Percentiles rank a stretch among this genome's conserved stretches.
phyloP scores from a whole-genome alignment of 2,113 vertebrate genomes.

The Cyprinodon variegatus region DNA sequence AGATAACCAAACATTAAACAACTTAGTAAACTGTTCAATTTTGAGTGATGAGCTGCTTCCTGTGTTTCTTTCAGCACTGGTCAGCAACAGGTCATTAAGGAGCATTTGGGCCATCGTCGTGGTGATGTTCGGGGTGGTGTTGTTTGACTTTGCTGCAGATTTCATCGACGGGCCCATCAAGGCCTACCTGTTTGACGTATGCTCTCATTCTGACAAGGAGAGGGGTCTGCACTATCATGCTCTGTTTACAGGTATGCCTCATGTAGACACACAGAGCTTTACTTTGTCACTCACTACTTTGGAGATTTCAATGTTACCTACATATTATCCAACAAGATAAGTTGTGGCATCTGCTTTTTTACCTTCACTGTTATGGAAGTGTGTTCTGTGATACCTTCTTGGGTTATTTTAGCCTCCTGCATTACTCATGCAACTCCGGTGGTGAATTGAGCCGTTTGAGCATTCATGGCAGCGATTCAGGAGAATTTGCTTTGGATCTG shows the following conservation, averaged over 20 bases:
- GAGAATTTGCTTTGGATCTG: not conserved
- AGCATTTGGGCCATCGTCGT: slow-evolving; percentile 85
- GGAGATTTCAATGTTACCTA: not conserved
- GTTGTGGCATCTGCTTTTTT: not conserved
- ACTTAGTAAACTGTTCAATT: not conserved
- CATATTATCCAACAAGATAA: not conserved
- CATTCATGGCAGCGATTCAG: not conserved
- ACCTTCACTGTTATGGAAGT: not conserved
- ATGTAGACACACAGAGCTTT: not conserved
- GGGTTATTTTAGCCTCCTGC: not conserved
- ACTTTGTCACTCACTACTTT: not conserved
- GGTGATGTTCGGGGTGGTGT: slow-evolving; percentile 94
- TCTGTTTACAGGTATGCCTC: slow-evolving; percentile 89
- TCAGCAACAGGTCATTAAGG: slow-evolving; percentile 62
- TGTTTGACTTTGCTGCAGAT: slow-evolving; percentile 98
- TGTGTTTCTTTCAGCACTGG: slow-evolving; percentile 66
- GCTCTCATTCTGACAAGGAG: slow-evolving; percentile 93
- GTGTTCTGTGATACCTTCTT: not conserved
- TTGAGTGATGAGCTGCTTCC: not conserved
- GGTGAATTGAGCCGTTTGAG: not conserved
- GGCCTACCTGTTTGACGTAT: slow-evolving; percentile 97
- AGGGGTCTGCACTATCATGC: slow-evolving; percentile 95
- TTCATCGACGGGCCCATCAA: slow-evolving; percentile 98
- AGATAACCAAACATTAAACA: too few species aligned
- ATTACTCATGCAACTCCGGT: not conserved